A percentile compares a stretch with the other conserved stretches of the same genome.
Evolutionary conservation across 1,140 invertebrate species (phyloP).

Genomic region (Drosophila carrolli): DNA sequence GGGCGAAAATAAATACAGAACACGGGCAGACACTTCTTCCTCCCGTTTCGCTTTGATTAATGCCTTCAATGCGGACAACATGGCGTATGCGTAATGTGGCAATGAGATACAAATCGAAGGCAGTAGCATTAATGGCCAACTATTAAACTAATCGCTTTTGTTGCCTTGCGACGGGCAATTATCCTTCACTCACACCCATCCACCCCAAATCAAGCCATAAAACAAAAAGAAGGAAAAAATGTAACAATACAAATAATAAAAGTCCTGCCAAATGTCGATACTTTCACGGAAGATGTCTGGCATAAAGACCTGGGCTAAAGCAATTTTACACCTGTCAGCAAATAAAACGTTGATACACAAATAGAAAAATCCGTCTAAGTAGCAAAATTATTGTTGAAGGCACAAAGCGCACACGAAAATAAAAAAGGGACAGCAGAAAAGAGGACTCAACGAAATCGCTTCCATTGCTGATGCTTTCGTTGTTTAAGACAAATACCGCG

Average conservation of each 20-base stretch:
- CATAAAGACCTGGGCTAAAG: constrained; percentile 29
- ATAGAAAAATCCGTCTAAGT: constrained; percentile 77
- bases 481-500: constrained; percentile 65
- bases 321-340: constrained; percentile 81
- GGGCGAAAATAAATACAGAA: background rate
- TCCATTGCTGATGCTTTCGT: constrained; percentile 40
- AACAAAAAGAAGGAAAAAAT: constrained; percentile 25
- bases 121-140: constrained; percentile 69
- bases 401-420: constrained; percentile 24
- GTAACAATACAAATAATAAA: background rate
- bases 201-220: constrained; percentile 45
- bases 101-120: constrained; percentile 47
- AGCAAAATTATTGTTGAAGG: constrained; percentile 77
- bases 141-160: constrained; percentile 76
- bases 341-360: constrained; percentile 81
- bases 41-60: constrained; percentile 55
- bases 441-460: constrained; percentile 29
- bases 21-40: background rate
- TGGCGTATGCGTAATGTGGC: constrained; percentile 68
- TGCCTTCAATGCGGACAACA: constrained; percentile 53
- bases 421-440: constrained; percentile 37
- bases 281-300: background rate
- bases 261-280: constrained; percentile 44
- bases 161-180: constrained; percentile 61
- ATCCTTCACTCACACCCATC: constrained; percentile 21